Percentiles rank a stretch among this genome's conserved stretches.
Evolutionary conservation across 2,113 vertebrate species (phyloP).

Genomic region (Axis porcinus): DNA sequence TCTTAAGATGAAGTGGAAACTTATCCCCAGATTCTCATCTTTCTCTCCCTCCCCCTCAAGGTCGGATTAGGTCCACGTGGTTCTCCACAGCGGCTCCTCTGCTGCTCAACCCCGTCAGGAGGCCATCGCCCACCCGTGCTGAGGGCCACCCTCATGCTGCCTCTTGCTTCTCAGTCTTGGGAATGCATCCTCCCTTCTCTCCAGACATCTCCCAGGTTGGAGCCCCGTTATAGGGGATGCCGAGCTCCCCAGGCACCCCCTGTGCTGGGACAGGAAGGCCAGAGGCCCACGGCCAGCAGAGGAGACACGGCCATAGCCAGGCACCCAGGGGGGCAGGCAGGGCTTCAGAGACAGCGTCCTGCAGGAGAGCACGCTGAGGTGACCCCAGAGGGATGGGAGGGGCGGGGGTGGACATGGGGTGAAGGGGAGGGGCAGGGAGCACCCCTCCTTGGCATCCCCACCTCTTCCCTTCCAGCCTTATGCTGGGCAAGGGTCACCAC

Average conservation of each 20-base stretch:
- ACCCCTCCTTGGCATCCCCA: not conserved
- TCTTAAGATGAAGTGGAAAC: not conserved
- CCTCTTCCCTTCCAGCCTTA: not conserved
- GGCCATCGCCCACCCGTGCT: no score
- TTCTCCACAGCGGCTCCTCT: not conserved
- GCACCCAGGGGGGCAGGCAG: not conserved
- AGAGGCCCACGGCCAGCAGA: not conserved
- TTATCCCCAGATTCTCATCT: not conserved
- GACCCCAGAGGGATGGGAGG: not conserved
- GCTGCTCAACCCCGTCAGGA: rapidly evolving
- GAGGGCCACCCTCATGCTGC: not conserved
- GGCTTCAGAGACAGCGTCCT: not conserved
- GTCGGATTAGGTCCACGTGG: rapidly evolving
- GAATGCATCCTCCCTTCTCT: not conserved
- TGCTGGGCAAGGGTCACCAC: rapidly evolving
- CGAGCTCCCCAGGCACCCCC: not conserved
- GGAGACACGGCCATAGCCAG: not conserved
- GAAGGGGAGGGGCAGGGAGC: no score
- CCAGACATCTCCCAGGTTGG: not conserved
- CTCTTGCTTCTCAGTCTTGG: not conserved
- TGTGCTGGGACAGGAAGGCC: not conserved
- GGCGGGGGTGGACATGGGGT: rapidly evolving
- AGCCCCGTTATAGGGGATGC: not conserved
- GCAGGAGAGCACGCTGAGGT: not conserved
- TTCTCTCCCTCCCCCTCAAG: not conserved